These are phyloP conservation scores for Caenorhabditis drosophilae DNA, from an alignment of 2,888 invertebrate genomes.

Conservation along the genomic window DNA sequence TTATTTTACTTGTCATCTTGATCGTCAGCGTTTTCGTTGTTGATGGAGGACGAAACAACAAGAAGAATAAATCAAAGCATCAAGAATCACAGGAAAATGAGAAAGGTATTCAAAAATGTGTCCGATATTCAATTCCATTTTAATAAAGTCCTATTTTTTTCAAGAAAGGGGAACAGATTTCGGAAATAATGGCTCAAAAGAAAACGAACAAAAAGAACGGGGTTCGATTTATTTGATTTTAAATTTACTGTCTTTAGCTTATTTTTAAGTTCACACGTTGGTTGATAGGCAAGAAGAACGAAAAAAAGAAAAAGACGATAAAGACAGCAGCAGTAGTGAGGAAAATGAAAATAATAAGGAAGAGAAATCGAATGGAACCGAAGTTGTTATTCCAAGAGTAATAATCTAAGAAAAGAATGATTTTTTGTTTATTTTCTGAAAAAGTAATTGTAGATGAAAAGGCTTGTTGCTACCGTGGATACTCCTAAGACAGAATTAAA, in stretches of 20 bases:
- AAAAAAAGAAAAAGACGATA: slow-evolving; percentile 1
- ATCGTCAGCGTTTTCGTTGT: slow-evolving; percentile 15
- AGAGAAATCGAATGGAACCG: background rate
- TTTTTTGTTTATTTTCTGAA: background rate
- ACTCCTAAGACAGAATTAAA: slow-evolving; percentile 27
- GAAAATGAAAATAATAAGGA: slow-evolving; percentile 19
- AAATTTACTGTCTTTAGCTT: background rate
- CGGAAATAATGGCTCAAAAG: no score
- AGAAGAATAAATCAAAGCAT: slow-evolving; percentile 4
- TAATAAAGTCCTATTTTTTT: no score
- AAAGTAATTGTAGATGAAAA: background rate
- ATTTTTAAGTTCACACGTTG: slow-evolving; percentile 3
- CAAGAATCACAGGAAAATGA: no score
- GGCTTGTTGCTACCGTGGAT: slow-evolving; percentile 2
- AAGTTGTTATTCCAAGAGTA: slow-evolving; percentile 3
- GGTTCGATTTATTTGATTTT: background rate
- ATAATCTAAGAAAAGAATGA: background rate
- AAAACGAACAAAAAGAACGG: background rate
- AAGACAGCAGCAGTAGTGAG: slow-evolving; percentile 13
- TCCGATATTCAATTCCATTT: no score
- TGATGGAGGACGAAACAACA: slow-evolving; percentile 25
- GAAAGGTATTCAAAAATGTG: no score
- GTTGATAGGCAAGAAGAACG: slow-evolving; percentile 5
- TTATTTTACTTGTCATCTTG: no score
- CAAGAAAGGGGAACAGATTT: background rate